These are phyloP conservation scores for Eudyptes chrysolophus DNA, from an alignment of 2,113 vertebrate species.

Conservation along the genomic window DNA sequence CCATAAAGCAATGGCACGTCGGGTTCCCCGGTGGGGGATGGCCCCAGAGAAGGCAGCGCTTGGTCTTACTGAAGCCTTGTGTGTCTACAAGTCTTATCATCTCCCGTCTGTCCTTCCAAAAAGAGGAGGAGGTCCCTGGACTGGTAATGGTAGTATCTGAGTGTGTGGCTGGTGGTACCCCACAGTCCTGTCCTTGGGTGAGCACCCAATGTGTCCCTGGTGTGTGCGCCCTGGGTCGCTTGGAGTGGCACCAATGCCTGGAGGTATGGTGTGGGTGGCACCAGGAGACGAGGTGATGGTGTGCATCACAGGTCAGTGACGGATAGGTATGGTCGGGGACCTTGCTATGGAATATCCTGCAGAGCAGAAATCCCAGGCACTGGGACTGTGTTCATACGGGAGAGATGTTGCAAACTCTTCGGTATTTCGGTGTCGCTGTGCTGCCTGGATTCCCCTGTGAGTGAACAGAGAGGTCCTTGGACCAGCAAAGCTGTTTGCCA, in stretches of 20 bases:
- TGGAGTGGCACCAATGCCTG: not conserved
- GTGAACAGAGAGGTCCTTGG: not conserved
- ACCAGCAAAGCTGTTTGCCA: not conserved
- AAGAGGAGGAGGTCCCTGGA: not conserved
- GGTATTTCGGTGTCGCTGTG: not conserved
- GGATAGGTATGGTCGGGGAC: not conserved
- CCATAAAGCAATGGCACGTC: not conserved
- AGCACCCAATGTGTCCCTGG: not conserved
- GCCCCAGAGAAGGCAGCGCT: not conserved
- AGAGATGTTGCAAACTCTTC: not conserved
- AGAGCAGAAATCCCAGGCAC: not conserved
- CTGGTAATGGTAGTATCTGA: not conserved
- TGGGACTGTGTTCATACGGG: not conserved
- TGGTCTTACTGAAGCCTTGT: not conserved
- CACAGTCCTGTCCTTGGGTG: not conserved
- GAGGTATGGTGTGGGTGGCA: not conserved
- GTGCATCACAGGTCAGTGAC: not conserved
- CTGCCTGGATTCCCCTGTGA: not conserved
- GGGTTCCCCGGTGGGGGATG: not conserved
- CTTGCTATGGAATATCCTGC: not conserved
- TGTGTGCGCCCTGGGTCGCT: accelerated
- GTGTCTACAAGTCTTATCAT: not conserved
- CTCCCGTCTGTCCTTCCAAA: not conserved
- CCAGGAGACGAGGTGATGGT: not conserved
- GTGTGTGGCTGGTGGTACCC: not conserved